Evolutionary conservation across 2,888 invertebrate species (phyloP).

Genomic region (Cephalotes varians): DNA sequence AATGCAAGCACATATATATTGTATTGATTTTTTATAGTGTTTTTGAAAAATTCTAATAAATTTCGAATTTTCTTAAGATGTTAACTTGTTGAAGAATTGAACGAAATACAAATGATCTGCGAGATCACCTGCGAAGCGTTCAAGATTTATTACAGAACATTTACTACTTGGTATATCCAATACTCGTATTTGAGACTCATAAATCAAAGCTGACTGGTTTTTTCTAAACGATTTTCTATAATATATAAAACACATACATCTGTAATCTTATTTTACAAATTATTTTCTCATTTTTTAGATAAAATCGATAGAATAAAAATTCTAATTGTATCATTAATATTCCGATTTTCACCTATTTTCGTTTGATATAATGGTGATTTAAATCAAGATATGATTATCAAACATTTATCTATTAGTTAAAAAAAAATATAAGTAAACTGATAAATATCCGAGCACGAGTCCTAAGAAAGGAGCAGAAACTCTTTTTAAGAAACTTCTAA

Average conservation of each 20-base stretch:
- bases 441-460: neutral
- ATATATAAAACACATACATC: neutral
- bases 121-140: neutral
- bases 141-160: neutral
- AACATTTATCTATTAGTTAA: conserved; percentile 28
- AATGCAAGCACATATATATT: neutral
- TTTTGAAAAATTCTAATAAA: neutral
- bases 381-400: conserved; percentile 20
- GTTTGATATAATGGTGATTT: conserved; percentile 31
- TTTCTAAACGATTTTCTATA: neutral
- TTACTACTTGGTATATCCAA: neutral
- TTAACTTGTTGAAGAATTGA: neutral
- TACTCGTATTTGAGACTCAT: neutral
- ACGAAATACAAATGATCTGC: neutral
- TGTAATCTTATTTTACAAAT: neutral
- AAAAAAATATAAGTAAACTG: neutral
- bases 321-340: neutral
- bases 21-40: neutral
- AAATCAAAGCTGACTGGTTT: neutral
- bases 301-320: neutral
- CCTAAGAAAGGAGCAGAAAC: neutral
- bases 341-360: neutral
- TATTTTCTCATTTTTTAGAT: neutral
- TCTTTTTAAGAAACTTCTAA: conserved; percentile 25
- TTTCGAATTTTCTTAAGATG: neutral